A percentile compares a stretch with the other conserved stretches of the same genome.
Conservation (phyloP, 2,888 invertebrate species). For the Margaritifera margaritifera region DNA sequence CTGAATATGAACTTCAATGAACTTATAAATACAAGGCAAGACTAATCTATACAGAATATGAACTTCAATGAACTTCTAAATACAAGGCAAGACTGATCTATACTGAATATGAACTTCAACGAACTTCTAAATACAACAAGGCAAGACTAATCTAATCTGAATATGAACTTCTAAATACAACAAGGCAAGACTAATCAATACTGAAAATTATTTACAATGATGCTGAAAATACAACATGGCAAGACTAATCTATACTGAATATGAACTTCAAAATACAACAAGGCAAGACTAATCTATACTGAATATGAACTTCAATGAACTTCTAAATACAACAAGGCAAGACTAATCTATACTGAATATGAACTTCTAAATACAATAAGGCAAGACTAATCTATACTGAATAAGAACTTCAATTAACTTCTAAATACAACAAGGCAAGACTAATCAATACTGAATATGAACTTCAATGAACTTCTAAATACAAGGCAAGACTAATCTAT, state of each 20-base stretch:
- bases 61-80: no score
- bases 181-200: no score
- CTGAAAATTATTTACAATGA: no score
- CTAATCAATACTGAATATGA: neutral
- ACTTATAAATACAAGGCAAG: no score
- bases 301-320: no score
- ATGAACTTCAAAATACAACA: neutral
- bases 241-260: neutral
- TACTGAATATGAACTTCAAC: neutral
- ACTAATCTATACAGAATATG: neutral
- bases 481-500: no score
- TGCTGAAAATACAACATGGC: conserved; percentile 5
- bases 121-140: neutral
- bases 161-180: no score
- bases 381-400: neutral
- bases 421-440: neutral
- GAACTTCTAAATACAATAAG: neutral
- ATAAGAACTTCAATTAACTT: no score
- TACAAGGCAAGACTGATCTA: neutral
- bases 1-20: neutral
- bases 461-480: neutral
- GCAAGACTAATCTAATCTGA: neutral
- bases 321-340: conserved; percentile 3
- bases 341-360: neutral
- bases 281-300: no score